These are phyloP conservation scores for Osmerus eperlanus DNA, from an alignment of 2,113 vertebrate genomes.

Conservation along the genomic window DNA sequence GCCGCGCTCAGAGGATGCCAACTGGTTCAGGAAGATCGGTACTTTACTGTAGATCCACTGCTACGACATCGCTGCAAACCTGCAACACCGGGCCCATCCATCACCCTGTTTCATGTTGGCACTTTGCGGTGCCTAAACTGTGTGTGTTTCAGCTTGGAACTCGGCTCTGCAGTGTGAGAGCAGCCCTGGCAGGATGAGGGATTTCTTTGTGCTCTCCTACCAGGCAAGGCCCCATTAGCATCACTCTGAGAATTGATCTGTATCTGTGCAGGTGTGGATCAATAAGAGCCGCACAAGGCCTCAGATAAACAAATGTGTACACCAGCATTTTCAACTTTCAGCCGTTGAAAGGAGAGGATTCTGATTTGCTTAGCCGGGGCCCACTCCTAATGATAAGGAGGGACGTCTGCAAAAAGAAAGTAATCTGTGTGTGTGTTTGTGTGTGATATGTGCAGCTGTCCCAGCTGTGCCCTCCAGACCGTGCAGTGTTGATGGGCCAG, in stretches of 20 bases:
- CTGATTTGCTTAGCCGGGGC: background rate
- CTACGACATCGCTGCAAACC: background rate
- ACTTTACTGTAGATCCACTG: constrained; percentile 29
- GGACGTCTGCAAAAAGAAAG: no score
- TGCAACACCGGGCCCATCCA: no score
- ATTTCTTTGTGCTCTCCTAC: constrained; percentile 87
- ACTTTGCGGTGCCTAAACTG: background rate
- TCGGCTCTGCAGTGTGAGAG: constrained; percentile 77
- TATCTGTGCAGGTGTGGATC: constrained; percentile 26
- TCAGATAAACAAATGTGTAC: constrained; percentile 11
- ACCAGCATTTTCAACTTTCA: background rate
- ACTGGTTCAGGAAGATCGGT: constrained; percentile 94
- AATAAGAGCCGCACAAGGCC: constrained; percentile 22
- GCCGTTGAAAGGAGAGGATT: no score
- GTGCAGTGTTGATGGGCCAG: constrained; percentile 79
- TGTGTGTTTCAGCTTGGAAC: constrained; percentile 83
- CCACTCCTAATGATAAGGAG: background rate
- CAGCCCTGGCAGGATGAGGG: constrained; percentile 78
- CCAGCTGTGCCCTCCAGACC: constrained; percentile 80
- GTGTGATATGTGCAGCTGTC: constrained; percentile 72
- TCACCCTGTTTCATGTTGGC: no score
- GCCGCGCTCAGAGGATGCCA: constrained; percentile 71
- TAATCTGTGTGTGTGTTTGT: background rate
- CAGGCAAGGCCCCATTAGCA: constrained; percentile 71
- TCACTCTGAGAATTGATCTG: constrained; percentile 28